Conservation (phyloP, 1,140 invertebrate species). For the Drosophila melanogaster region Release_6_plus_ISO1_MT NT_033779.5:3823501-3824000, state of each 20-base stretch:
- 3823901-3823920: constrained; percentile 26
- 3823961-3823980: constrained; percentile 79
- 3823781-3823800: constrained; percentile 2
- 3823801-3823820: constrained; percentile 67
- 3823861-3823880: constrained; percentile 74
- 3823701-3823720: constrained; percentile 54
- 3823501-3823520: constrained; percentile 41
- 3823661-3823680: constrained; percentile 31
- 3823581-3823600: constrained; percentile 47
- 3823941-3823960: constrained; percentile 53
- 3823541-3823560: constrained; percentile 63
- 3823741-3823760: constrained; percentile 18
- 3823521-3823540: constrained; percentile 59
- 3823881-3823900: constrained; percentile 6
- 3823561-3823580: constrained; percentile 82
- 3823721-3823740: constrained; percentile 48
- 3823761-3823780: neutral
- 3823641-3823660: constrained; percentile 80
- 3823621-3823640: constrained; percentile 70
- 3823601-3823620: constrained; percentile 46
- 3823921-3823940: constrained; percentile 56
- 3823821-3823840: constrained; percentile 82
- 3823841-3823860: constrained; percentile 83
- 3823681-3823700: constrained; percentile 20
- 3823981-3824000: constrained; percentile 64